phyloP scores from a whole-genome alignment of 2,888 invertebrate species.

The Osmoderma eremita region DNA sequence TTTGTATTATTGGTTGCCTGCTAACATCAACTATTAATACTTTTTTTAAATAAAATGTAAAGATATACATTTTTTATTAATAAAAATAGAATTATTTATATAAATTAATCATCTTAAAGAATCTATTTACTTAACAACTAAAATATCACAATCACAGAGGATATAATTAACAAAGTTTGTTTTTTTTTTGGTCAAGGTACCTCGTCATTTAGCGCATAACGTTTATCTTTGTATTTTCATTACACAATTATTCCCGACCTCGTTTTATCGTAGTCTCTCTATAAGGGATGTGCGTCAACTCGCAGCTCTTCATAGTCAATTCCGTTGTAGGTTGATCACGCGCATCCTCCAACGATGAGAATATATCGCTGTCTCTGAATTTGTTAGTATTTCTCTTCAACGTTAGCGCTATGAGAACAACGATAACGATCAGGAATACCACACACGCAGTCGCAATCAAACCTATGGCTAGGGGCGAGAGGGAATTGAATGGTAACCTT shows the following conservation, averaged over 20 bases:
- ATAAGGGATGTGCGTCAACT: constrained; percentile 50
- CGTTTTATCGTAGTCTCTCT: constrained; percentile 49
- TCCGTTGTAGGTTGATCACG: constrained; percentile 47
- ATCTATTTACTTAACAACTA: constrained; percentile 13
- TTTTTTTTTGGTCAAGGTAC: constrained; percentile 4
- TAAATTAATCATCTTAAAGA: constrained; percentile 6
- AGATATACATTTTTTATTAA: too few relatives aligned
- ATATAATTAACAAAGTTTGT: constrained; percentile 11
- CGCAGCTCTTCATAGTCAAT: constrained; percentile 51
- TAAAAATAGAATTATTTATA: constrained; percentile 6
- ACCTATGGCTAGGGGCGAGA: constrained; percentile 57
- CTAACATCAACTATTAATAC: too few relatives aligned
- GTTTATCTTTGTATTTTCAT: too few relatives aligned
- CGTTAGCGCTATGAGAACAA: constrained; percentile 39
- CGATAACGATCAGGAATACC: constrained; percentile 54
- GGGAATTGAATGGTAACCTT: constrained; percentile 50
- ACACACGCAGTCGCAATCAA: constrained; percentile 56
- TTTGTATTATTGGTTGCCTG: too few relatives aligned
- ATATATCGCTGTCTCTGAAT: constrained; percentile 27
- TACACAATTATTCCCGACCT: not conserved
- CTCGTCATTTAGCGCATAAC: not conserved
- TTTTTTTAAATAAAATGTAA: too few relatives aligned
- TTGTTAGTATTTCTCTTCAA: constrained; percentile 43
- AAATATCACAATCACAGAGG: constrained; percentile 17
- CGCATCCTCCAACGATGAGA: constrained; percentile 45